Base-by-base conservation (phyloP, 2,113 vertebrate genomes). In the Microcebus lehilahytsara region DNA sequence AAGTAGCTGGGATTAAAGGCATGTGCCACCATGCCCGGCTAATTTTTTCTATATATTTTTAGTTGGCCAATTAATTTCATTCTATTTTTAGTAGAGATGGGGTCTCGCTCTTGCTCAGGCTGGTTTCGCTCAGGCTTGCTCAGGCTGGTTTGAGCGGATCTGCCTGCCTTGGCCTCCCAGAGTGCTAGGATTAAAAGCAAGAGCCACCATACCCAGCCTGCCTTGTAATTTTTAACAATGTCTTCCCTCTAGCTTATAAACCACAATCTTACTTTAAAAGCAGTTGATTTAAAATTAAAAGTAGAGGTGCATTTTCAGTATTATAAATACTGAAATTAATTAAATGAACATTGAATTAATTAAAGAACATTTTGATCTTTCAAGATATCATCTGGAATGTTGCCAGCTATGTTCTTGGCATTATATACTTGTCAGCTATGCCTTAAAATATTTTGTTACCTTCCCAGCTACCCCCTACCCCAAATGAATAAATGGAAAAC, bases 221-320 rank as follows among this genome's bases (percentile, higher is more conserved):
- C 64, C 69, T 91, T 93, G 9, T 90, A 83, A 72, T 67, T 90
- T 97, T 86, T 67, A 90, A 64, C 32, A 72, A 2, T 91, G 40
- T 71, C 53, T 91, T 71, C 23, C 30, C 22, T 23, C 37, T 92
- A 77, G 42, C 9, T 93, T 96, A 34, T 91, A 93, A 95, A 88
- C n/a, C 25, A 72, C 27, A 74, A 80, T 78, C 17, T 79, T 85
- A 79, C 10, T 74, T 79, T 95, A 67, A 67, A 91, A 93, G 78
- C 7, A 51, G 5, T 58, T 93, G 27, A 66, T 66, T 90, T 91
- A 93, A 93, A 90, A 93, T 89, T 93, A 95, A 85, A 93, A 62
- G 3, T 85, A 93, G 37, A 80, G 12, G 11, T 79, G 6, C 9
- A 32, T 67, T 85, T 95, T 93, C 19, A 95, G 46, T 88, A 89